Evolutionary conservation across 2,797 vertebrate genomes (phyloP).

Genomic region (Helarctos malayanus): DNA sequence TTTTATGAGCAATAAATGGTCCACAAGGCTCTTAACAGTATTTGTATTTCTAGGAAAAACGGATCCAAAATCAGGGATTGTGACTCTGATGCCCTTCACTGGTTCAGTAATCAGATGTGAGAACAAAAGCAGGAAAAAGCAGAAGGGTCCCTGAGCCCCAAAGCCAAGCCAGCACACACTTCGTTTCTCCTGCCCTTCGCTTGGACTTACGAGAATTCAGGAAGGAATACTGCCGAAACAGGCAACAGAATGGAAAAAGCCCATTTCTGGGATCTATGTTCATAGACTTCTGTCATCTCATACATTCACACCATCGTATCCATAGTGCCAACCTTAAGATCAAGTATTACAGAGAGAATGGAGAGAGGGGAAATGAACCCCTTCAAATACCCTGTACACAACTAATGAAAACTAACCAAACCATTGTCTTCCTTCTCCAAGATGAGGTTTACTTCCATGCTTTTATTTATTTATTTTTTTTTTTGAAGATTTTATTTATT

Average conservation of each 20-base stretch:
- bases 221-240: not conserved
- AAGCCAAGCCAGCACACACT: not conserved
- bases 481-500: too few species aligned
- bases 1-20: not conserved
- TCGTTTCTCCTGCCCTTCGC: not conserved
- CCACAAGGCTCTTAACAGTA: not conserved
- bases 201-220: not conserved
- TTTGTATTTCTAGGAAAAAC: conserved; percentile 1
- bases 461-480: conserved; percentile 6
- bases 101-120: not conserved
- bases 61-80: not conserved
- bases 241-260: not conserved
- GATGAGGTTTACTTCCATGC: not conserved
- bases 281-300: not conserved
- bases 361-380: not conserved
- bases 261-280: not conserved
- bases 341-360: not conserved
- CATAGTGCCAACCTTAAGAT: not conserved
- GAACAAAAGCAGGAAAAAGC: not conserved
- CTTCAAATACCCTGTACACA: not conserved
- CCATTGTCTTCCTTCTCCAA: conserved; percentile 47
- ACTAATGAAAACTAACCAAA: not conserved
- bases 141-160: not conserved
- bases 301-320: not conserved
- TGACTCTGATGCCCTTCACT: not conserved